These are phyloP conservation scores for Trematocara variabile DNA, from an alignment of 2,113 vertebrate species.

Conservation along the genomic window DNA sequence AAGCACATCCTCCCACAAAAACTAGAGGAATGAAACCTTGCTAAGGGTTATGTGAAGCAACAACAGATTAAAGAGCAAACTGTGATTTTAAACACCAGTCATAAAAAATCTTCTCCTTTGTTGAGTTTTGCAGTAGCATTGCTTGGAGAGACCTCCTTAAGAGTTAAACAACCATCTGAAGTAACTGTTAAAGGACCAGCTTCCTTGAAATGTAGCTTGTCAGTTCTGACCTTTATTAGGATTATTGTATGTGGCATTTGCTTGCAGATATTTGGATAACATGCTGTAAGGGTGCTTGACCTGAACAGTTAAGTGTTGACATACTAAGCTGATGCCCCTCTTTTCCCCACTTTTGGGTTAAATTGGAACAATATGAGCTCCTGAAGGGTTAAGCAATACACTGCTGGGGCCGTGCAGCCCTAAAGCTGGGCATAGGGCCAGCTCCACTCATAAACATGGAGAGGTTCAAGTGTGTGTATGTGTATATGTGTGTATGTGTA, in stretches of 20 bases:
- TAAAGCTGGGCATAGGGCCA: constrained; percentile 68
- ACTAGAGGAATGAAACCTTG: neutral
- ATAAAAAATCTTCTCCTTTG: neutral
- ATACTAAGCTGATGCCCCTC: constrained; percentile 2
- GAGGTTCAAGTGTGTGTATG: constrained; percentile 47
- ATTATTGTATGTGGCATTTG: neutral
- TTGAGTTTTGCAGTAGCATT: neutral
- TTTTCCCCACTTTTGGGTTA: constrained; percentile 20
- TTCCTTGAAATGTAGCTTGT: neutral
- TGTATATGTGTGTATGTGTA: constrained; percentile 5
- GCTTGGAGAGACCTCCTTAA: neutral
- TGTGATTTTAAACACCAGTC: neutral
- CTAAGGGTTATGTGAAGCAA: neutral
- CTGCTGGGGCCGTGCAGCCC: constrained; percentile 61
- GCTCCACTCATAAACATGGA: constrained; percentile 75
- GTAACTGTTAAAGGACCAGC: constrained; percentile 36
- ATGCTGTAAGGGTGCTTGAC: neutral
- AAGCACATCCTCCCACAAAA: neutral
- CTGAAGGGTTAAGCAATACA: constrained; percentile 71
- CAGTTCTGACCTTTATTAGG: neutral
- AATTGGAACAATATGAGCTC: constrained; percentile 27
- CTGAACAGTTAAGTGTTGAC: constrained; percentile 4
- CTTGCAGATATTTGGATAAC: neutral
- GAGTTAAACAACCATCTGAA: constrained; percentile 31
- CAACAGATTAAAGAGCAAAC: neutral